Evolutionary conservation across 30 jellyfish, hydroid and myxozoan species (phyloP).

Genomic region (Nemopilema nomurai): DNA sequence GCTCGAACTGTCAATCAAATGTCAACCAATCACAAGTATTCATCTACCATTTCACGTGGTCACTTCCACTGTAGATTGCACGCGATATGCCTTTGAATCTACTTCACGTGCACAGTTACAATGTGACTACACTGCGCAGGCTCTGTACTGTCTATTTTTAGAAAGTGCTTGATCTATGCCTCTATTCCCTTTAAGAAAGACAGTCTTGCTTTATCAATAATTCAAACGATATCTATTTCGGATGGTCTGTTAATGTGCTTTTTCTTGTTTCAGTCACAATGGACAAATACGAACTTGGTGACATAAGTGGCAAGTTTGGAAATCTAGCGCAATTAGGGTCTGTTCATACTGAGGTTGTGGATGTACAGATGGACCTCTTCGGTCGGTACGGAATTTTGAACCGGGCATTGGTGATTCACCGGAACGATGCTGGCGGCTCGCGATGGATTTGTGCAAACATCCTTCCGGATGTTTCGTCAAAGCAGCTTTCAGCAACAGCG

Average conservation of each 20-base stretch:
- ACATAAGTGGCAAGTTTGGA: conserved; percentile 91
- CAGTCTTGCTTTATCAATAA: no score
- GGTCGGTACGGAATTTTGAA: conserved; percentile 76
- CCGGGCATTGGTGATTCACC: conserved; percentile 80
- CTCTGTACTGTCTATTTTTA: no score
- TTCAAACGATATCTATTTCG: no score
- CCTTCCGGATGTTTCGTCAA: conserved; percentile 46
- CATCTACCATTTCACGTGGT: no score
- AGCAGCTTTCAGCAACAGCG: conserved; percentile 61
- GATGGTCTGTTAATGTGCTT: not conserved
- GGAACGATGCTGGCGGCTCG: conserved; percentile 66
- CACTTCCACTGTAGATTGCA: no score
- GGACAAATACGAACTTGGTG: conserved; percentile 95
- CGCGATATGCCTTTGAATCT: no score
- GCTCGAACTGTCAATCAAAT: no score
- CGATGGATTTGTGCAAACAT: conserved; percentile 84
- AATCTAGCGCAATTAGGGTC: conserved; percentile 43
- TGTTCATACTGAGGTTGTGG: conserved; percentile 17
- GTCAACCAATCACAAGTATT: no score
- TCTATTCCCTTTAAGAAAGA: no score
- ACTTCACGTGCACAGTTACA: no score
- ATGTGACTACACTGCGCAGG: no score
- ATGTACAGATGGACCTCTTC: conserved; percentile 68
- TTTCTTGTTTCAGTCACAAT: conserved; percentile 52
- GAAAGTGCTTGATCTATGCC: no score